phyloP scores from a whole-genome alignment of 2,888 invertebrate species.

The Acleris holmiana region DNA sequence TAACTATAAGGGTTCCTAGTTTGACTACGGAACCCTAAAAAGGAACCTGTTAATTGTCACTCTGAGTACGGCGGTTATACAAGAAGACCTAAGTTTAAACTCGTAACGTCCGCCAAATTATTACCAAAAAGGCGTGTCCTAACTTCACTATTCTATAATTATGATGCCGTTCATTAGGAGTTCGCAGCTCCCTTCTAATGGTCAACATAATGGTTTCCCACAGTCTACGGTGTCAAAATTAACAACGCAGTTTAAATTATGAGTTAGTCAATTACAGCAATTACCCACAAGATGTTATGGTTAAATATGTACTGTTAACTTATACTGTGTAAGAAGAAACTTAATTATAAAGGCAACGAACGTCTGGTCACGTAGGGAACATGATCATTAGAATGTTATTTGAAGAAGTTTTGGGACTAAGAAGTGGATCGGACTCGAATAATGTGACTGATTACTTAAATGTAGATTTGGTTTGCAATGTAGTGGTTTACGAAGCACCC shows the following conservation, averaged over 20 bases:
- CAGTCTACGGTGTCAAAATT: slow-evolving; percentile 21
- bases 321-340: slow-evolving; percentile 14
- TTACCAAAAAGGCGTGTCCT: slow-evolving; percentile 6
- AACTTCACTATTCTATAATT: slow-evolving; percentile 10
- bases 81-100: neutral
- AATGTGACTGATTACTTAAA: too few relatives aligned
- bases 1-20: too few relatives aligned
- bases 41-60: too few relatives aligned
- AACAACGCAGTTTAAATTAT: slow-evolving; percentile 34
- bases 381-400: neutral
- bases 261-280: slow-evolving; percentile 30
- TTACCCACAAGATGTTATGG: slow-evolving; percentile 28
- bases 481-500: too few relatives aligned
- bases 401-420: neutral
- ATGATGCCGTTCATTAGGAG: slow-evolving; percentile 13
- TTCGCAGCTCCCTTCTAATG: slow-evolving; percentile 1
- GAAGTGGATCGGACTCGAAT: neutral
- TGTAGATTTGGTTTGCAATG: too few relatives aligned
- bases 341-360: slow-evolving; percentile 4
- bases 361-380: neutral
- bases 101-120: neutral
- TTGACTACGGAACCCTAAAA: too few relatives aligned
- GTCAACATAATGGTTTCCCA: slow-evolving; percentile 24
- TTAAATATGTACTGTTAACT: slow-evolving; percentile 20
- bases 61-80: too few relatives aligned